Base-by-base conservation (phyloP, 1,140 invertebrate genomes). In the Dryas iulia region DNA sequence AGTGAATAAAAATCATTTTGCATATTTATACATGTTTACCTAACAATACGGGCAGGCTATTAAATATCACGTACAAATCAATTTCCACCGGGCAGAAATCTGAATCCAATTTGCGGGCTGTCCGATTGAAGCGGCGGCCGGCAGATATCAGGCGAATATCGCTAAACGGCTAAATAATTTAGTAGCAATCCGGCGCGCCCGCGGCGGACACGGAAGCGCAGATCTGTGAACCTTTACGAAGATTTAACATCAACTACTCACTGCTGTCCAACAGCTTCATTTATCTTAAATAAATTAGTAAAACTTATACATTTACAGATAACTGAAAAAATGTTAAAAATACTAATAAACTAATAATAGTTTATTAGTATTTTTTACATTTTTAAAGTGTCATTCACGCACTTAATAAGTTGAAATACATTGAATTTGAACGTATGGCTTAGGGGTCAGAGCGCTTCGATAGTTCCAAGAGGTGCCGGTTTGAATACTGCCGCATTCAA, bases 111-210 rank as follows among this genome's bases (percentile, higher is more conserved):
- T 91, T 91, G 86, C 82, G 79, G 84, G 82, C 86, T 91, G 89
- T 90, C 89, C 84, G 89, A 88, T 86, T 73, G 83, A 69, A 75
- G 81, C 72, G 79, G 69, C 81, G 79, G 76, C 71, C 82, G 82
- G 78, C 78, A 78, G 89, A 84, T 91, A 91, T 87, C 87, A 80
- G 81, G 76, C 72, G 83, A 90, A 91, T 91, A 89, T 91, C 86
- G 82, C 86, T 91, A 91, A 91, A 89, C 87, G 83, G 84, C 83
- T 90, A 88, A 91, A 91, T 91, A 85, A 91, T 91, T 91, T 88
- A 91, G 87, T 83, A 83, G 84, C 86, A 85, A 87, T 89, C 86
- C 53, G 77, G 72, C 73, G 62, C 47, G 81, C 76, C 74, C 81
- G 84, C 83, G 84, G 77, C 76, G 62, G 30, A 57, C 66, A 35